Evolutionary conservation across 2,888 invertebrate genomes (phyloP).

Genomic region (Mythimna ferrago): DNA sequence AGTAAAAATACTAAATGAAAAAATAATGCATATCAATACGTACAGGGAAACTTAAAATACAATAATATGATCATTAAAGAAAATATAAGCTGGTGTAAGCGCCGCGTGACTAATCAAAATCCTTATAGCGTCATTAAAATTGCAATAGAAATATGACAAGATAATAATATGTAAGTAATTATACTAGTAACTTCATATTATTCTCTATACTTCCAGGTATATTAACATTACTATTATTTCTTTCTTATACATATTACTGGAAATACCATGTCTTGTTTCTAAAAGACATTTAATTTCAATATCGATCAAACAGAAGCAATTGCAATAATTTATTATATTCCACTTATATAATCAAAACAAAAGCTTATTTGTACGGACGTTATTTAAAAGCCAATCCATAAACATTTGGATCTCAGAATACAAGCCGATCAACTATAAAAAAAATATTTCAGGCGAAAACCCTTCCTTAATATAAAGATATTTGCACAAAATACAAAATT

Average conservation of each 20-base stretch:
- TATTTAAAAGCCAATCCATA: neutral
- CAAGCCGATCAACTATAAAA: neutral
- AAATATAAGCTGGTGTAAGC: neutral
- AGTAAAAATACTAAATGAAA: neutral
- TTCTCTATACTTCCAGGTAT: constrained; percentile 41
- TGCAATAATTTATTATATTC: constrained; percentile 23
- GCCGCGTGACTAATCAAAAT: neutral
- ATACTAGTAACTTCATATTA: constrained; percentile 17
- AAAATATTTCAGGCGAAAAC: too few relatives aligned
- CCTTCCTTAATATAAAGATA: too few relatives aligned
- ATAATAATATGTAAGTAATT: constrained; percentile 28
- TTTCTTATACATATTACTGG: constrained; percentile 21
- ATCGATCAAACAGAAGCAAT: constrained; percentile 22
- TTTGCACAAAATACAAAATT: too few relatives aligned
- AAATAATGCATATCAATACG: neutral
- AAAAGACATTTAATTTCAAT: constrained; percentile 6
- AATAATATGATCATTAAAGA: neutral
- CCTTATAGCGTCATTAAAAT: constrained; percentile 14
- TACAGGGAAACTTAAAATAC: neutral
- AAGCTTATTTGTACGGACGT: neutral
- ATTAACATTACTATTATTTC: constrained; percentile 37
- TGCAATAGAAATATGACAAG: constrained; percentile 20
- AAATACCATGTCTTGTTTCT: constrained; percentile 40
- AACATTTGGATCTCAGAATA: neutral
- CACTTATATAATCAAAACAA: constrained; percentile 4